A percentile compares a stretch with the other conserved stretches of the same genome.
phyloP scores from a whole-genome alignment of 2,888 invertebrate genomes.

The Arge pagana region DNA sequence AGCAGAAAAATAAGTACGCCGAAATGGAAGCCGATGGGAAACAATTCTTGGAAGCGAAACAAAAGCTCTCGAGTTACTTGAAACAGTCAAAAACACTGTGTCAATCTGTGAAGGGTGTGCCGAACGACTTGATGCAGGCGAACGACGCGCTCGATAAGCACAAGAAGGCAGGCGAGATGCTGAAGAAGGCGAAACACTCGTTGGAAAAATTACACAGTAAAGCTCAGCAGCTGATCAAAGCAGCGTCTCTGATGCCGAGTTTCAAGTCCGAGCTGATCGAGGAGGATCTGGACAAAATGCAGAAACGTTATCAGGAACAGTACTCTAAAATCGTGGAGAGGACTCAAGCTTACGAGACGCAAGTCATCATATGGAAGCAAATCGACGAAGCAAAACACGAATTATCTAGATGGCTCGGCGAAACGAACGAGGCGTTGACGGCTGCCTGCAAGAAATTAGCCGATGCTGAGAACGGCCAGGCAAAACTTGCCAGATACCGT shows the following conservation, averaged over 20 bases:
- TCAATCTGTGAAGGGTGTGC: conserved; percentile 67
- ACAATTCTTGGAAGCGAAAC: conserved; percentile 74
- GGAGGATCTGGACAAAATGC: conserved; percentile 66
- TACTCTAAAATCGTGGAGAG: conserved; percentile 74
- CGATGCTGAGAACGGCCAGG: conserved; percentile 80
- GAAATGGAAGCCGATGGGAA: conserved; percentile 75
- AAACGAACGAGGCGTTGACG: conserved; percentile 77
- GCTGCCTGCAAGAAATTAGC: conserved; percentile 76
- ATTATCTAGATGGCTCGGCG: conserved; percentile 80
- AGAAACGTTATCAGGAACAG: conserved; percentile 71
- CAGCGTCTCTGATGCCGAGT: conserved; percentile 70
- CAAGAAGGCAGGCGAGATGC: conserved; percentile 74
- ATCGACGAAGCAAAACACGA: conserved; percentile 86
- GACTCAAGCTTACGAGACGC: conserved; percentile 83
- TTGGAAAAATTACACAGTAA: conserved; percentile 81
- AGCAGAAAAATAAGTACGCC: conserved; percentile 75
- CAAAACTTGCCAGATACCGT: conserved; percentile 79
- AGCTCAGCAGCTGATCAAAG: conserved; percentile 72
- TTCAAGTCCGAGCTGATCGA: conserved; percentile 64
- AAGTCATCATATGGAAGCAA: conserved; percentile 91
- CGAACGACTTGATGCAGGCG: conserved; percentile 75
- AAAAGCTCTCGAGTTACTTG: conserved; percentile 72
- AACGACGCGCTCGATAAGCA: conserved; percentile 74
- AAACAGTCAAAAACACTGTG: conserved; percentile 71
- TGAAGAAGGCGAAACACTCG: conserved; percentile 75